phyloP scores from a whole-genome alignment of 2,797 vertebrate genomes.

The Hyperoplus immaculatus region DNA sequence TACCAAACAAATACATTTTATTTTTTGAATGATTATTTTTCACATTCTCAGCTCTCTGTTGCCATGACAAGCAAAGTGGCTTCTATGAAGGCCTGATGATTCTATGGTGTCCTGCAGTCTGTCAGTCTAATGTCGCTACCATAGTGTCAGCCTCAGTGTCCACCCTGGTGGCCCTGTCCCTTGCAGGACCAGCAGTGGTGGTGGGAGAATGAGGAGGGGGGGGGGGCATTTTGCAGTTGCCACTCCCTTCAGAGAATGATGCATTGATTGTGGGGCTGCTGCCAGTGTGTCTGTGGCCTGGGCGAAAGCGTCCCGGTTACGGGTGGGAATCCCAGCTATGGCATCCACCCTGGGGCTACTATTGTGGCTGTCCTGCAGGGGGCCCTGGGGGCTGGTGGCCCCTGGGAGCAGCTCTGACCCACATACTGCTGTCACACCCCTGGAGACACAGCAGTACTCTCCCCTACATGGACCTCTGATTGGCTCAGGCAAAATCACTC shows the following conservation, averaged over 20 bases:
- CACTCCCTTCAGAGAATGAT: conserved; percentile 86
- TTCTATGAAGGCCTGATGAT: conserved; percentile 23
- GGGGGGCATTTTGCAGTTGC: conserved; percentile 79
- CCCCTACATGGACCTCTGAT: conserved; percentile 66
- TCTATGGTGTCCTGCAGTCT: conserved; percentile 43
- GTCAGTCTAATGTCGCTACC: conserved; percentile 47
- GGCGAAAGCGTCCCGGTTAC: conserved; percentile 88
- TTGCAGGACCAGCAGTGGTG: conserved; percentile 71
- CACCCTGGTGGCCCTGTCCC: conserved; percentile 81
- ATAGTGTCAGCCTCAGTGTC: conserved; percentile 61
- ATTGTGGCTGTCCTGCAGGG: conserved; percentile 87
- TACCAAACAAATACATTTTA: not conserved
- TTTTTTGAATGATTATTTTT: conserved; percentile 10
- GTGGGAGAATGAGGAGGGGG: conserved; percentile 67
- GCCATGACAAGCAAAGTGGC: conserved; percentile 22
- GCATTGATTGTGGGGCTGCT: conserved; percentile 88
- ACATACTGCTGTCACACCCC: conserved; percentile 91
- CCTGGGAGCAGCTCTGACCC: conserved; percentile 84
- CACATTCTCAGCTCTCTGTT: conserved; percentile 27
- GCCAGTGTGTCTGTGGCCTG: conserved; percentile 90
- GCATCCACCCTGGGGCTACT: conserved; percentile 86
- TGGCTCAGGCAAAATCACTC: conserved; percentile 69
- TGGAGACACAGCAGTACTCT: conserved; percentile 86
- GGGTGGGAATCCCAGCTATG: conserved; percentile 90
- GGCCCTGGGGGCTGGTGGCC: conserved; percentile 85